These are phyloP conservation scores for Notocelia uddmanniana DNA, from an alignment of 2,888 invertebrate species.

Conservation along the genomic window DNA sequence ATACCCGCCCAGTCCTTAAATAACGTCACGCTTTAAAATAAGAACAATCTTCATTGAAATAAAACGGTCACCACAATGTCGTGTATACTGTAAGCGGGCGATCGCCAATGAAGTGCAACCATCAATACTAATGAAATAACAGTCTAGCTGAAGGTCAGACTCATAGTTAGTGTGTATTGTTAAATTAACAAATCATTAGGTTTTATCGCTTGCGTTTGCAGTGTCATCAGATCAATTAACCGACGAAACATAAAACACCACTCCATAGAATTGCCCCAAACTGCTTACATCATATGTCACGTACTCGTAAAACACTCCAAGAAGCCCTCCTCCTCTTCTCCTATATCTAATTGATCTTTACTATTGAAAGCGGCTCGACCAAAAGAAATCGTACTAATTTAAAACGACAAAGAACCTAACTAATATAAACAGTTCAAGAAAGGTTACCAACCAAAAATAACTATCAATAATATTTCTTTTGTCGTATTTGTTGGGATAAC, in stretches of 20 bases:
- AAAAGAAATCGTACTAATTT: constrained; percentile 16
- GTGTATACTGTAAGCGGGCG: constrained; percentile 14
- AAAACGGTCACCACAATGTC: constrained; percentile 9
- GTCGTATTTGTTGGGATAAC: constrained; percentile 21
- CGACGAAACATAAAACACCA: constrained; percentile 31
- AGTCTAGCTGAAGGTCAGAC: constrained; percentile 27
- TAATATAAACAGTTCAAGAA: constrained; percentile 8
- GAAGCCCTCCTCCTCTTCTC: constrained; percentile 6
- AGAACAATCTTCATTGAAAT: constrained; percentile 24
- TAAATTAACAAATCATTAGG: constrained; percentile 38
- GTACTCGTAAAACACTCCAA: constrained; percentile 17
- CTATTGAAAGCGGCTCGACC: constrained; percentile 15
- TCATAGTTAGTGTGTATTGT: constrained; percentile 32
- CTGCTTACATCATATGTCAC: constrained; percentile 24
- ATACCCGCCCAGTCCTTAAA: constrained; percentile 19
- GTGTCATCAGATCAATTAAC: constrained; percentile 38
- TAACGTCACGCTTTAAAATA: constrained; percentile 33
- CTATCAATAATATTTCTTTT: constrained; percentile 30
- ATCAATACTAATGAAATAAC: constrained; percentile 43
- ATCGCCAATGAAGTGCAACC: constrained; percentile 23
- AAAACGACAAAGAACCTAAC: constrained; percentile 7
- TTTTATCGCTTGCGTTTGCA: constrained; percentile 34
- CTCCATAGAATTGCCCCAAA: constrained; percentile 31
- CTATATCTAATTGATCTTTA: constrained; percentile 24
- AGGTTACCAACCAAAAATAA: constrained; percentile 13